Evolutionary conservation across 2,888 invertebrate genomes (phyloP).

Genomic region (Julus scanicus): DNA sequence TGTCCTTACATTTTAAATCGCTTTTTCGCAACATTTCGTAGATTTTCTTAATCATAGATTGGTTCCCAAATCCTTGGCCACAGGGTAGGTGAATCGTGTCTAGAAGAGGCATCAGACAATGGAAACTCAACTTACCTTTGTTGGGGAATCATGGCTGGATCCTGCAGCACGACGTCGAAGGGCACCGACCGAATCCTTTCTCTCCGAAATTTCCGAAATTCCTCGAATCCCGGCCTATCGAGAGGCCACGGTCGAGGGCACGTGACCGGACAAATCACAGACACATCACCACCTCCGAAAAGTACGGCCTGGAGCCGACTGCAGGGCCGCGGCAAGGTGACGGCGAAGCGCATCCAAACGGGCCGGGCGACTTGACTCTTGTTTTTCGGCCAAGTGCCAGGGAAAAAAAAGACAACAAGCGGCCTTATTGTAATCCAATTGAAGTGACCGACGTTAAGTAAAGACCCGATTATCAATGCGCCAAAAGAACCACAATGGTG

Average conservation of each 20-base stretch:
- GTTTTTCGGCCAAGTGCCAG: too few relatives aligned
- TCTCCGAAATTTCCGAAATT: not conserved
- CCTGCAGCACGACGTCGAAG: not conserved
- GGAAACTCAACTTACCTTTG: not conserved
- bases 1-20: too few relatives aligned
- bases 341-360: not conserved
- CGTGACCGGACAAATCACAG: not conserved
- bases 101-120: not conserved
- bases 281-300: not conserved
- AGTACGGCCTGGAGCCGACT: not conserved
- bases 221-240: not conserved
- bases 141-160: not conserved
- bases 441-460: not conserved
- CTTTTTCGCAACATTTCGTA: too few relatives aligned
- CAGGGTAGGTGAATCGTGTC: too few relatives aligned
- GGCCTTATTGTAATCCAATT: not conserved
- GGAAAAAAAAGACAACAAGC: not conserved
- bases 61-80: too few relatives aligned
- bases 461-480: not conserved
- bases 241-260: too few relatives aligned
- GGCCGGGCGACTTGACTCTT: not conserved
- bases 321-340: not conserved
- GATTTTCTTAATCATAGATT: too few relatives aligned
- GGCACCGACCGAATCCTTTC: constrained; percentile 5
- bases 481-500: not conserved